Percentiles rank a stretch among this genome's conserved stretches.
These are phyloP conservation scores for Tenualosa thibaudeaui DNA, from an alignment of 2,797 vertebrate genomes.

Conservation along the genomic window DNA sequence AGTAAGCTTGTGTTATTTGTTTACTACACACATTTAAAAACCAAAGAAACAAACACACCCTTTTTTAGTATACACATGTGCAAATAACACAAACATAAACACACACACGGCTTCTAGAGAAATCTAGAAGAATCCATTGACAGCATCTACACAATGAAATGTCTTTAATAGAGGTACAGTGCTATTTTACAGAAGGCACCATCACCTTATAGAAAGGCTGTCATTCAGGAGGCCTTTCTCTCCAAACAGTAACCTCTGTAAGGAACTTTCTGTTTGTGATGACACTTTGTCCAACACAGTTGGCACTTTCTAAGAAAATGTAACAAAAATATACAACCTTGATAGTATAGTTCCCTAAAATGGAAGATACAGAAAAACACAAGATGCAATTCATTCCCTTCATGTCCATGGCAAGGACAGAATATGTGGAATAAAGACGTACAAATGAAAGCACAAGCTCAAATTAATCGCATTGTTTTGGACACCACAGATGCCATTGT, in stretches of 20 bases:
- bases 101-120: not conserved
- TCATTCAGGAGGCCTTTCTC: not conserved
- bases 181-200: not conserved
- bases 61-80: not conserved
- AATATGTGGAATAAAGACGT: not conserved
- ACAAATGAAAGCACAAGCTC: not conserved
- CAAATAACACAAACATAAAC: not conserved
- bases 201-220: not conserved
- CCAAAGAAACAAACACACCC: not conserved
- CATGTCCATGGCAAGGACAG: no score
- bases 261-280: not conserved
- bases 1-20: conserved; percentile 9
- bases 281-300: not conserved
- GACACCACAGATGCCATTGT: not conserved
- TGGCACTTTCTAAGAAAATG: not conserved
- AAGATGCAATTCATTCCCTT: not conserved
- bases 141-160: not conserved
- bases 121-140: not conserved
- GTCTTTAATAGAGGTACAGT: not conserved
- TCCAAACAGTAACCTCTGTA: not conserved
- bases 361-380: not conserved
- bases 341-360: not conserved
- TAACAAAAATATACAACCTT: not conserved
- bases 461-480: not conserved
- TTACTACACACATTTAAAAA: not conserved